Base-by-base conservation (phyloP, 2,888 invertebrate species). In the Hydrotaea cyrtoneurina region DNA sequence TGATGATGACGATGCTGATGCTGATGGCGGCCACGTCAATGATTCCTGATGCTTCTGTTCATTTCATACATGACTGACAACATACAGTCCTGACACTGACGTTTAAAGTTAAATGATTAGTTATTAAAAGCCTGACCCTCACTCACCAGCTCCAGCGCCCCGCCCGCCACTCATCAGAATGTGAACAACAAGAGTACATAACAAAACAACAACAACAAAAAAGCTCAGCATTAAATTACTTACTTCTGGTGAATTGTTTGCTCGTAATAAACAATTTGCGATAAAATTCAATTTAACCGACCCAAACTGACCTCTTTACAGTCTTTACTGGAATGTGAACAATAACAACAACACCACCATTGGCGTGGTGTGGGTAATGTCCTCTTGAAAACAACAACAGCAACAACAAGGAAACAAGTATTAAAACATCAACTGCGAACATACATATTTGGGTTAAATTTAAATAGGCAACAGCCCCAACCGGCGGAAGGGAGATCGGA, bases 61-160 rank as follows among this genome's bases (percentile, higher is more conserved):
- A 81, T 73, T 77, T 76, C 46, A 72, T 62, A 66, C 64, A 77
- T 81, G 72, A 77, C n/a, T 73, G 76, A 64, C 50, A 31, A 21
- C 55, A 55, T 11, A 10, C 21, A 55, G 8, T 4, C 7, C 21
- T 55, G 59, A 2, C 55, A 23, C 55, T 55, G 55, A 21, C 23
- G 55, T 19, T 23, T 23, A 21, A 55, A 21, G 55, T 21, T 21
- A 11, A 55, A 19, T 55, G 55, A 55, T 59, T 59, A 23, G 26
- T 59, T 59, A 59, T 59, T 59, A 59, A 59, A 59, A 59, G 8
- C 19, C 55, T 13, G 21, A 3, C 53, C 8, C 17, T 53, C 17
- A 53, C n/a, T 3, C 53, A 17, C n/a, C 17, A 53, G 17, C 21
- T 21, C 21, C 10, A 15, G 55, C 10, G 23, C 17, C 53, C 31